These are phyloP conservation scores for Heteronetta atricapilla DNA, from an alignment of 2,113 vertebrate species.

Conservation along the genomic window DNA sequence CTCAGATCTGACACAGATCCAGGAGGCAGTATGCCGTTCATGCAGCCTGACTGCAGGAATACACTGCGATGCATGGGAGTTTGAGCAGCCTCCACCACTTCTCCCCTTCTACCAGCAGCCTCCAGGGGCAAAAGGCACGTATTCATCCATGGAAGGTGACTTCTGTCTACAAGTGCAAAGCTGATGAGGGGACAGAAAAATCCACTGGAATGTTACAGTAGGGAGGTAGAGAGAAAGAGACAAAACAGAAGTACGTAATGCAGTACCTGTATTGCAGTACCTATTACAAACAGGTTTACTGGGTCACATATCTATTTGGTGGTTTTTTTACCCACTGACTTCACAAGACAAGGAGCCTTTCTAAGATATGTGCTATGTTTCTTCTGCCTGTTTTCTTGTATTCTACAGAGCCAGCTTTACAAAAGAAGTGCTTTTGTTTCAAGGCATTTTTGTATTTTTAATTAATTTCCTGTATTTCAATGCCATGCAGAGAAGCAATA, in stretches of 20 bases:
- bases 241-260: neutral
- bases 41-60: neutral
- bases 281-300: neutral
- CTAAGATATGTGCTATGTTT: neutral
- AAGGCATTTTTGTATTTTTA: neutral
- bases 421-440: neutral
- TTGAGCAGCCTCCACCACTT: neutral
- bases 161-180: neutral
- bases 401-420: neutral
- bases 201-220: neutral
- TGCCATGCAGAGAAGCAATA: neutral
- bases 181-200: neutral
- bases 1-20: neutral
- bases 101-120: neutral
- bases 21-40: neutral
- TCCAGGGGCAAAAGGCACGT: neutral
- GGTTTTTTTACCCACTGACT: neutral
- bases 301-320: neutral
- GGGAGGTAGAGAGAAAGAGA: neutral
- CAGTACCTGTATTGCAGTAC: fast-evolving
- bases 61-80: neutral
- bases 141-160: neutral
- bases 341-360: neutral
- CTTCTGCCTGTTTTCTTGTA: neutral
- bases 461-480: neutral